Evolutionary conservation across 2,113 vertebrate species (phyloP).

Genomic region (Aleadryas rufinucha): DNA sequence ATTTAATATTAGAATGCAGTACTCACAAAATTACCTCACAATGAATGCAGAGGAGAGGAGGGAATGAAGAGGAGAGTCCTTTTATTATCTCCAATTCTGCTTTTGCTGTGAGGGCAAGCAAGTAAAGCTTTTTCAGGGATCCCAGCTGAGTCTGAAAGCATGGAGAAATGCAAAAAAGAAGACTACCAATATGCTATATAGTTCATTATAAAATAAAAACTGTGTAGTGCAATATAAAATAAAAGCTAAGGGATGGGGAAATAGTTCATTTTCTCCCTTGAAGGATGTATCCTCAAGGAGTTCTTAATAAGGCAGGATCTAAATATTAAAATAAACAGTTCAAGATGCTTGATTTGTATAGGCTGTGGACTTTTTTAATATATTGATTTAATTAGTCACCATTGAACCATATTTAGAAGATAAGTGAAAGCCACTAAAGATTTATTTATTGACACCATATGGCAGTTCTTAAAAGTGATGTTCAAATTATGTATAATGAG

Average conservation of each 20-base stretch:
- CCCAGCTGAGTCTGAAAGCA: neutral
- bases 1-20: neutral
- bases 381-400: slow-evolving; percentile 65
- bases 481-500: slow-evolving; percentile 60
- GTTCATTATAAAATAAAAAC: neutral
- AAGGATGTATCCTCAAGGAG: neutral
- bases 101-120: neutral
- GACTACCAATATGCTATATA: neutral
- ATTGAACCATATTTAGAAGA: slow-evolving; percentile 60
- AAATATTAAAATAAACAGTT: neutral
- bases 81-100: neutral
- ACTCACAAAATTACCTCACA: neutral
- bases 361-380: slow-evolving; percentile 10
- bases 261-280: neutral
- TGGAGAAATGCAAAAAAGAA: neutral
- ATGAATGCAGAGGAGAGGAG: accelerated
- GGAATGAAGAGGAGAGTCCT: neutral
- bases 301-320: slow-evolving; percentile 23
- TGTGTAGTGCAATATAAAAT: neutral
- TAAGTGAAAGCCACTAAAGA: slow-evolving; percentile 49
- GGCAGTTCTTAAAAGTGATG: slow-evolving; percentile 35
- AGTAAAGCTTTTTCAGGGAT: neutral
- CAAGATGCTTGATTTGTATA: slow-evolving; percentile 15
- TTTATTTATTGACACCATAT: slow-evolving; percentile 69
- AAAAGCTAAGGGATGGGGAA: neutral